Evolutionary conservation across 2,888 invertebrate genomes (phyloP), one percentile per base, ranked within the genome.

Genomic region (Agonopterix alstromeriana): DNA sequence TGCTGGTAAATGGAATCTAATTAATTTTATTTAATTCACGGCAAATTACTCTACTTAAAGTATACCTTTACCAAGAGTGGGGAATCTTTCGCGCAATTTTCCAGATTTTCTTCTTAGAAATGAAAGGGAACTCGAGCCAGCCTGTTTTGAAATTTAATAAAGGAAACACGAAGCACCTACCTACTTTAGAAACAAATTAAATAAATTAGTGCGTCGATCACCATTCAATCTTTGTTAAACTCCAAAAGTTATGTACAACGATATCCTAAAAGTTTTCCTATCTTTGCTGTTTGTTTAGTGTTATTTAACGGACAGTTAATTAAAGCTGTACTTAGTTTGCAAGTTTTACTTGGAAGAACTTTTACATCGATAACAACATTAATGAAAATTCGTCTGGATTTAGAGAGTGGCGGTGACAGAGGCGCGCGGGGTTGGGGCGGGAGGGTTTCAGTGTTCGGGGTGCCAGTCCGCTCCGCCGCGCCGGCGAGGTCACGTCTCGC

Each of bases 301-400:
- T 77, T 79, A 82, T 81, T 82, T 83, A 69, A 79, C 76, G 72
- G 80, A 72, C 82, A 83, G 84, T 84, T 85, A 86, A 87, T 87
- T 85, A 85, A 83, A 83, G 73, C 75, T 68, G 69, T 69, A 68
- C 44, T 44, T 48, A 48, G 67, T 69, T 79, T 67, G 74, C 72
- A 73, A 80, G 81, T 84, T 82, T 75, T 78, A 82, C 73, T 83
- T 82, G 68, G 67, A 58, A 57, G 67, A 86, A 86, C 73, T 87
- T 82, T 86, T 83, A 79, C 73, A 83, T 76, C 76, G 82, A 86
- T 86, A 85, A 86, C 83, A 84, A 77, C 80, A 83, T 86, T 86
- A 84, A 87, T 87, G 86, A 84, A 82, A 86, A 84, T 77, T 84
- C 75, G 75, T 71, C 75, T 80, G 76, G 81, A 82, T 85, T 87